Evolutionary conservation across 2,888 invertebrate species (phyloP), one percentile per base, ranked within the genome.

Genomic region (Ceramica pisi): DNA sequence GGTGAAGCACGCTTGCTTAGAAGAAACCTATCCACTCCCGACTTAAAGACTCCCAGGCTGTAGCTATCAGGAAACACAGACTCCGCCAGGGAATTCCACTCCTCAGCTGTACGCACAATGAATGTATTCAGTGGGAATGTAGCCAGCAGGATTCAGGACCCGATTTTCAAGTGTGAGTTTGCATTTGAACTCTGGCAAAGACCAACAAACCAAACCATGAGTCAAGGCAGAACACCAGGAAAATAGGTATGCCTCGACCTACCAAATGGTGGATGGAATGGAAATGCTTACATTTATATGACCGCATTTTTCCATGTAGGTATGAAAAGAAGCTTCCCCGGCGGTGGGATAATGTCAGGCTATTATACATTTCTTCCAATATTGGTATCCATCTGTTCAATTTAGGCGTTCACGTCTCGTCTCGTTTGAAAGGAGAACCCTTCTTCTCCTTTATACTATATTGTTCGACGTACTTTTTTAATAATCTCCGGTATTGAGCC

Each of bases 401-500:
- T 67, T 61, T 66, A 53, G 4, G 26, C 44, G 60, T 56, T 65
- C 55, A 67, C 21, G 53, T 74, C 59, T 66, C 21, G 53, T 74
- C 50, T 63, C 57, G 38, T 67, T 74, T 60, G 59, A 50, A 74
- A 76, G 10, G 19, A 26, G 65, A 57, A 62, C 55, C 26, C 44
- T 69, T 59, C 55, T 65, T 35, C 64, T 56, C 44, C 53, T 80
- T 57, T 61, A 51, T 75, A 64, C 61, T 67, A 71, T 77, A 84
- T 84, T 83, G 86, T 84, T 82, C 78, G 70, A 70, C 71, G 75
- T 77, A 71, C 75, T 82, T 78, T 31, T 86, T 86, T 86, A 81
- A 80, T 82, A 84, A 81, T 76, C 75, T 72, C 63, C 62, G 55
- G 41, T 70, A 79, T 67, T 64, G 62, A 57, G 71, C 82, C 77